A percentile compares a stretch with the other conserved stretches of the same genome.
Conservation (phyloP, 2,888 invertebrate genomes). For the Calameuta filiformis region DNA sequence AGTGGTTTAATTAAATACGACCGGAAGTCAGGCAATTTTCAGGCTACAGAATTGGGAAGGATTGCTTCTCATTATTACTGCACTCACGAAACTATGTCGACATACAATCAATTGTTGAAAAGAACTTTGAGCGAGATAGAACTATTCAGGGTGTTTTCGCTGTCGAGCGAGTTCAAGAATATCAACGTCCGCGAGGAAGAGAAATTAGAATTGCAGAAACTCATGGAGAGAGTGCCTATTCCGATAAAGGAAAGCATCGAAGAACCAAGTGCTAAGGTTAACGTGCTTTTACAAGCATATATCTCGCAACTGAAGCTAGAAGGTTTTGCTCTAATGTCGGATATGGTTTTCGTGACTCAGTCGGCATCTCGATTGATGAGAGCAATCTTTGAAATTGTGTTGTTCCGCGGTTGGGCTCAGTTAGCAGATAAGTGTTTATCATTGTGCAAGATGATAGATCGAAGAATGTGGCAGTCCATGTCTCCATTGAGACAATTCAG, state of each 20-base stretch:
- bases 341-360: constrained; percentile 99
- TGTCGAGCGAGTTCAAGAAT: constrained; percentile 96
- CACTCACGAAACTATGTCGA: constrained; percentile 95
- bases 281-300: constrained; percentile 95
- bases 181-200: constrained; percentile 96
- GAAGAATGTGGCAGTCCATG: constrained; percentile 99
- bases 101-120: constrained; percentile 95
- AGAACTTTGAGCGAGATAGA: constrained; percentile 98
- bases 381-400: constrained; percentile 97
- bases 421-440: constrained; percentile 95
- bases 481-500: constrained; percentile 96
- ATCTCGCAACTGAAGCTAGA: constrained; percentile 98
- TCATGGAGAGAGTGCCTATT: constrained; percentile 94
- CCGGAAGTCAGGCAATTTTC: constrained; percentile 87
- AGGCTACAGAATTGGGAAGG: constrained; percentile 94
- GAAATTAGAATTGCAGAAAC: constrained; percentile 94
- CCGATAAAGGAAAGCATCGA: constrained; percentile 99
- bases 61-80: constrained; percentile 99
- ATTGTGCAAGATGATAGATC: constrained; percentile 98
- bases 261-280: constrained; percentile 97
- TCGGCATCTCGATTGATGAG: constrained; percentile 94
- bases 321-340: constrained; percentile 98
- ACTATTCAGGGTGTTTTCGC: constrained; percentile 95
- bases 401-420: constrained; percentile 95
- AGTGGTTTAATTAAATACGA: constrained; percentile 97